These are phyloP conservation scores for Tyria jacobaeae DNA, from an alignment of 2,888 invertebrate genomes.

Conservation along the genomic window DNA sequence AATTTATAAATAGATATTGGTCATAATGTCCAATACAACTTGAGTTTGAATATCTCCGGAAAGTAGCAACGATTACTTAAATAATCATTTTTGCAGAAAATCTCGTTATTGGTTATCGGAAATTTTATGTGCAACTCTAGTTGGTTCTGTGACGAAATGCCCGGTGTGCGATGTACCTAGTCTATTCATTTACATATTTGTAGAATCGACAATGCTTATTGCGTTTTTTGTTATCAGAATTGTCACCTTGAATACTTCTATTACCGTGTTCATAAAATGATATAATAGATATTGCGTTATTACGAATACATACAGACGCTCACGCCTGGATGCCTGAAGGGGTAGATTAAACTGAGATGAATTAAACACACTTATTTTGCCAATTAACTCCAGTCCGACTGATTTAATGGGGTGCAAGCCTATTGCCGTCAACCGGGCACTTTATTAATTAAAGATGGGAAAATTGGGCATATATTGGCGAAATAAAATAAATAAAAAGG, in stretches of 20 bases:
- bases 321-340: no score
- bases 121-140: slow-evolving; percentile 7
- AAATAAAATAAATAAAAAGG: no score
- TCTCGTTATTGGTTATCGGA: slow-evolving; percentile 5
- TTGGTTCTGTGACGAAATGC: not conserved
- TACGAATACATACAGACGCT: no score
- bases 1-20: not conserved
- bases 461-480: no score
- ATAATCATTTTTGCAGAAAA: slow-evolving; percentile 10
- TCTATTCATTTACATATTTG: slow-evolving; percentile 3
- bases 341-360: no score
- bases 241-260: slow-evolving; percentile 12
- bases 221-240: slow-evolving; percentile 23
- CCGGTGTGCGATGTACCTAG: not conserved
- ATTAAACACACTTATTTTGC: no score
- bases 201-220: slow-evolving; percentile 2
- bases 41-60: not conserved
- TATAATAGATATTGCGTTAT: no score
- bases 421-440: no score
- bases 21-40: not conserved
- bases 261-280: not conserved
- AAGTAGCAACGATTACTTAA: not conserved
- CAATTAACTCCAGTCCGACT: no score
- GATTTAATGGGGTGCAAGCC: no score
- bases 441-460: no score